phyloP scores from a whole-genome alignment of 2,888 invertebrate genomes.

The Dynastes hyllus region DNA sequence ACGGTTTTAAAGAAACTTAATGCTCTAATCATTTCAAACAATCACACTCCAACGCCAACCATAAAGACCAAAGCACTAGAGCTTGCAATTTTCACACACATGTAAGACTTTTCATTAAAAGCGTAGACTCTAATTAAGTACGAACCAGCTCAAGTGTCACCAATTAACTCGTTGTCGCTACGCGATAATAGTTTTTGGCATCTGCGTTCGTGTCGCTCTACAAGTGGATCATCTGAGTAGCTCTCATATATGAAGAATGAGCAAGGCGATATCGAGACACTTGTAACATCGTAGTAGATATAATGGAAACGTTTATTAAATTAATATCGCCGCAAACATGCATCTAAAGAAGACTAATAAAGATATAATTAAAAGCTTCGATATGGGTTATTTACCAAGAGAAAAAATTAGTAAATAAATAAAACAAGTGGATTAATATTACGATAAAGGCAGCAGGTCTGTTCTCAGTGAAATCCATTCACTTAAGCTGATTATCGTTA shows the following conservation, averaged over 20 bases:
- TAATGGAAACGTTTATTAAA: constrained; percentile 7
- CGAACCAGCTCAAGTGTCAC: not conserved
- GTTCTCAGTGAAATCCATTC: not conserved
- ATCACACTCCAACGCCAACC: not conserved
- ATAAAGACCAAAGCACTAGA: not conserved
- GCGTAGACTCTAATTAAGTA: not conserved
- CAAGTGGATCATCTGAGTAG: constrained; percentile 1
- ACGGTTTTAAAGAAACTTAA: too few relatives aligned
- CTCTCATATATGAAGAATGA: not conserved
- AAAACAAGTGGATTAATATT: not conserved
- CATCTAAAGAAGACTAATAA: constrained; percentile 27
- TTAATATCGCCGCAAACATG: not conserved
- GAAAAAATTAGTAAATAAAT: not conserved
- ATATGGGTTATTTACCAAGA: constrained; percentile 10
- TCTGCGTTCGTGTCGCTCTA: not conserved
- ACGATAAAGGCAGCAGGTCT: constrained; percentile 21
- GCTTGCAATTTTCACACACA: not conserved
- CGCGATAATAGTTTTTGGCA: constrained; percentile 13
- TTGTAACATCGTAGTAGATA: constrained; percentile 19
- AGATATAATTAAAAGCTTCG: constrained; percentile 46
- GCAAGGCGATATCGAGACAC: constrained; percentile 7
- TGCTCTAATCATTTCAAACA: not conserved
- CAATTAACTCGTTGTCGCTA: not conserved
- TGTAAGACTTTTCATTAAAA: not conserved
- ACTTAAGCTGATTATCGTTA: too few relatives aligned